Conservation (phyloP, 1,140 invertebrate genomes). For the Elymnias hypermnestra region DNA sequence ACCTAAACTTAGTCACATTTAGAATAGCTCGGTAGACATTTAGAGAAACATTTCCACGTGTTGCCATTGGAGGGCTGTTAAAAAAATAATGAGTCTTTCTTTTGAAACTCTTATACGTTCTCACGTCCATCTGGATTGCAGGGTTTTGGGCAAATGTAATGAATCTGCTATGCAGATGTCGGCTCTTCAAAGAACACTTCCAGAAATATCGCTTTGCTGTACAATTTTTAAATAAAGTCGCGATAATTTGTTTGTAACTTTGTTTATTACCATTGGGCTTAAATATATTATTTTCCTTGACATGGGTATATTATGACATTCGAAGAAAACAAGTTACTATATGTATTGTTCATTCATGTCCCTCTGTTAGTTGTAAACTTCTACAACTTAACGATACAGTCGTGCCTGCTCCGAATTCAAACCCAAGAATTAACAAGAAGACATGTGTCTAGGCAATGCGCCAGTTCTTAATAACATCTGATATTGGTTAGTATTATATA, state of each 20-base stretch:
- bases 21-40: not conserved
- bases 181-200: constrained; percentile 31
- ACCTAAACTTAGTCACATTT: not conserved
- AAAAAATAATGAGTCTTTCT: constrained; percentile 50
- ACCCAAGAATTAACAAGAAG: too few species aligned
- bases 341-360: too few species aligned
- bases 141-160: constrained; percentile 58
- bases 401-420: too few species aligned
- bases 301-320: too few species aligned
- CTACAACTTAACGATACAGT: too few species aligned
- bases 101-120: constrained; percentile 40
- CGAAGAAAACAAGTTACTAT: too few species aligned
- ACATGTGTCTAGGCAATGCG: too few species aligned
- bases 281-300: not conserved
- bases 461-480: too few species aligned
- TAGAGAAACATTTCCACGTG: constrained; percentile 14
- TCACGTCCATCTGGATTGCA: constrained; percentile 60
- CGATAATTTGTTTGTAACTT: constrained; percentile 1
- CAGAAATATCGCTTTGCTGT: constrained; percentile 18
- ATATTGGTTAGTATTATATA: too few species aligned
- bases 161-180: constrained; percentile 64
- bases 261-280: not conserved
- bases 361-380: too few species aligned
- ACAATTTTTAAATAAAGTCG: constrained; percentile 15
- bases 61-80: constrained; percentile 20